A percentile compares a stretch with the other conserved stretches of the same genome.
Conservation (phyloP, 2,888 invertebrate genomes). For the Cryptocheilus praepositus region DNA sequence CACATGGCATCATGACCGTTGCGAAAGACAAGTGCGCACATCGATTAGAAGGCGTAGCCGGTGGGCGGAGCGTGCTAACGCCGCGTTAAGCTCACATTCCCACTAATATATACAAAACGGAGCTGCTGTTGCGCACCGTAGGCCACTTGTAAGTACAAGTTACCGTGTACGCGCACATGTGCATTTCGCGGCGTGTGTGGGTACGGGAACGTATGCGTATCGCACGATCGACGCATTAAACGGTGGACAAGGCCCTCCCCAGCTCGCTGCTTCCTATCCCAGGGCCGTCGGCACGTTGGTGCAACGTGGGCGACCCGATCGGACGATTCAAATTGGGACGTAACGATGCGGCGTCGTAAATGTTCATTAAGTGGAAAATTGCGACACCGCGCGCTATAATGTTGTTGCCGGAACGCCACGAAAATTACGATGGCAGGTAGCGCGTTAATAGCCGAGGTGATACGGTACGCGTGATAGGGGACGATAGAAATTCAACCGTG, state of each 20-base stretch:
- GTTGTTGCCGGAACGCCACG: too few species aligned
- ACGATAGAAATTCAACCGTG: too few species aligned
- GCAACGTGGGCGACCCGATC: too few species aligned
- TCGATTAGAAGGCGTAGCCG: slow-evolving; percentile 70
- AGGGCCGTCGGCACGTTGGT: background rate
- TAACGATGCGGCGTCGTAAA: too few species aligned
- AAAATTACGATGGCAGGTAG: too few species aligned
- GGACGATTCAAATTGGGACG: too few species aligned
- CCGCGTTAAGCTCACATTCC: slow-evolving; percentile 45
- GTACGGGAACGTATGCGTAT: slow-evolving; percentile 43
- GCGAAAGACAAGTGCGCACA: slow-evolving; percentile 55
- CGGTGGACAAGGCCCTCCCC: slow-evolving; percentile 41
- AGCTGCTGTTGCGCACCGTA: slow-evolving; percentile 14
- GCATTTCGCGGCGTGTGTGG: slow-evolving; percentile 22
- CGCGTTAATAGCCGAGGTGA: too few species aligned
- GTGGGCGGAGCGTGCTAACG: slow-evolving; percentile 62
- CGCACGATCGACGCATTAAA: slow-evolving; percentile 59
- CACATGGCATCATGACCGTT: slow-evolving; percentile 9
- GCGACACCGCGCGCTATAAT: too few species aligned
- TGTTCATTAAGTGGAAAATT: too few species aligned
- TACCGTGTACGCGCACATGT: slow-evolving; percentile 7
- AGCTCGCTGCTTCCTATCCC: background rate
- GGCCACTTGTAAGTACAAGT: slow-evolving; percentile 27
- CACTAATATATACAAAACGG: slow-evolving; percentile 43
- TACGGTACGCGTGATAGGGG: too few species aligned